These are phyloP conservation scores for Drosophila helvetica DNA, from an alignment of 2,888 invertebrate genomes.

Conservation along the genomic window DNA sequence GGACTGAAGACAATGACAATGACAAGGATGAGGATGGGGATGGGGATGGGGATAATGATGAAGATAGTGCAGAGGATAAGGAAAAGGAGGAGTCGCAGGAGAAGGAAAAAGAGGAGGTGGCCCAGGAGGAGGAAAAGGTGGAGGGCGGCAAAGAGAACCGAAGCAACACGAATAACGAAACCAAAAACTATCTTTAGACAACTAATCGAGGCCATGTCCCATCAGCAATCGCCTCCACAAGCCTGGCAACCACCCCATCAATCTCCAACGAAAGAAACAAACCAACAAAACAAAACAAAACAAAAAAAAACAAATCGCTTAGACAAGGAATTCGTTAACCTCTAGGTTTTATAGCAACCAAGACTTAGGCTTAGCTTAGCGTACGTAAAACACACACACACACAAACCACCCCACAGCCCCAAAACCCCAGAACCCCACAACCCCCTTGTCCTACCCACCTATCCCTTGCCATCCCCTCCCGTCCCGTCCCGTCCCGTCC, in stretches of 20 bases:
- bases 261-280: constrained; percentile 31
- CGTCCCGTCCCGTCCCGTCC: no score
- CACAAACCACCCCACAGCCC: no score
- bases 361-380: constrained; percentile 67
- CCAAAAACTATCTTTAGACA: constrained; percentile 67
- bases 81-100: no score
- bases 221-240: constrained; percentile 4
- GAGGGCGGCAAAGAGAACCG: constrained; percentile 31
- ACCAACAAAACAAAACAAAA: constrained; percentile 30
- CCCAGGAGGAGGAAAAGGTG: neutral
- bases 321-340: constrained; percentile 52
- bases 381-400: neutral
- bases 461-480: constrained; percentile 14
- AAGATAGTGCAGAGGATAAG: no score
- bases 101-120: constrained; percentile 5
- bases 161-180: constrained; percentile 50
- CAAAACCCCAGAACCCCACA: no score
- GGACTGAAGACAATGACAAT: constrained; percentile 1
- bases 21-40: constrained; percentile 1
- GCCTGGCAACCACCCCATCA: constrained; percentile 13
- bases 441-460: neutral
- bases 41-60: constrained; percentile 32
- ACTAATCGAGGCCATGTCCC: constrained; percentile 14
- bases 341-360: constrained; percentile 53
- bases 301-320: constrained; percentile 37